phyloP scores from a whole-genome alignment of 2,888 invertebrate species.

The Lycocerus yunnanus region DNA sequence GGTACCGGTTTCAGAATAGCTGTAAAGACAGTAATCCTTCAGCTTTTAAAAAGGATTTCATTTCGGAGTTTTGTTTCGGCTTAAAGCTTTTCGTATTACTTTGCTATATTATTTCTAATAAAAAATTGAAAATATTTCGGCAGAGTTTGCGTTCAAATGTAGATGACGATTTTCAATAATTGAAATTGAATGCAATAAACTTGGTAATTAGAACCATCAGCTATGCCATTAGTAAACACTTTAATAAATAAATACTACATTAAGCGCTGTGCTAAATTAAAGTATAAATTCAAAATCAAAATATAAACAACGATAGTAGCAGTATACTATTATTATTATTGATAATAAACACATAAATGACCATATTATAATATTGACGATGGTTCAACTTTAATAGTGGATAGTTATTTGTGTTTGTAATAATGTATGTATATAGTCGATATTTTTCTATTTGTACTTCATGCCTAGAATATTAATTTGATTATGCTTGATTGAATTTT shows the following conservation, averaged over 20 bases:
- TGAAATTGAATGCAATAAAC: neutral
- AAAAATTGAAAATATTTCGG: neutral
- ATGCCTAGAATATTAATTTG: too few species aligned
- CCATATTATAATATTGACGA: too few species aligned
- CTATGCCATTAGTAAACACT: neutral
- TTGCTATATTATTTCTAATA: neutral
- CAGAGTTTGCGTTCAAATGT: neutral
- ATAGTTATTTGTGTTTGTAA: too few species aligned
- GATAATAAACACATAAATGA: too few species aligned
- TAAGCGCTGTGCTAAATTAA: too few species aligned
- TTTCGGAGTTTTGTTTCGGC: constrained; percentile 23
- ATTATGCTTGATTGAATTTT: too few species aligned
- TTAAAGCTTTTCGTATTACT: neutral
- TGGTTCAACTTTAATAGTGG: too few species aligned
- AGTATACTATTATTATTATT: too few species aligned
- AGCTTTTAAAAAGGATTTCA: constrained; percentile 21
- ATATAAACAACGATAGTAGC: too few species aligned
- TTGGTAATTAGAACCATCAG: neutral
- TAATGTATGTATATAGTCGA: too few species aligned
- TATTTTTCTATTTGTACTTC: too few species aligned
- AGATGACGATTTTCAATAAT: neutral
- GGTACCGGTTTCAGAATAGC: constrained; percentile 27
- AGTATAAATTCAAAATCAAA: neutral
- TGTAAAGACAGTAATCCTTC: constrained; percentile 27
- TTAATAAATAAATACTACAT: neutral